These are phyloP conservation scores for Montipora capricornis DNA, from an alignment of 64 coral and sea anemone genomes.

Conservation along the genomic window DNA sequence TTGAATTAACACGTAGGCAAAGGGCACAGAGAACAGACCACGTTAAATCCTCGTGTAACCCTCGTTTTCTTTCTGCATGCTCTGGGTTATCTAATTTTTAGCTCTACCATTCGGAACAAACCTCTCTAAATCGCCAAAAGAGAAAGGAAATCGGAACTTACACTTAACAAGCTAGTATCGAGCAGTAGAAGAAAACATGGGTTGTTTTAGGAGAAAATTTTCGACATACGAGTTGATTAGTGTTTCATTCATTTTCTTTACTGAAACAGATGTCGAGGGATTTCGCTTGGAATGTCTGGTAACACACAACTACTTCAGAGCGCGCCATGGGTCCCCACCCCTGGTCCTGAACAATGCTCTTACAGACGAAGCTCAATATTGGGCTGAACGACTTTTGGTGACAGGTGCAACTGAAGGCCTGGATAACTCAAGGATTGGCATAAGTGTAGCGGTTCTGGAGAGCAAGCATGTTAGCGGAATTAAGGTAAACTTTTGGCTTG, in stretches of 20 bases:
- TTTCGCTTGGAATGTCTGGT: constrained; percentile 95
- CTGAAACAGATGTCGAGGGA: constrained; percentile 74
- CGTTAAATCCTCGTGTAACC: too few relatives aligned
- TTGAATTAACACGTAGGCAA: too few relatives aligned
- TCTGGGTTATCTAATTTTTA: too few relatives aligned
- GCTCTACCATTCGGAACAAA: too few relatives aligned
- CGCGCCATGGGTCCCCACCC: constrained; percentile 87
- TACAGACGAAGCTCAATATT: constrained; percentile 93
- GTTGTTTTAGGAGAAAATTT: not conserved
- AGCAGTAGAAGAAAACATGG: too few relatives aligned
- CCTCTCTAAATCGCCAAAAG: too few relatives aligned
- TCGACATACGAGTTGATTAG: not conserved
- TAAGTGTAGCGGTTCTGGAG: constrained; percentile 84
- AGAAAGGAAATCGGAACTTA: too few relatives aligned
- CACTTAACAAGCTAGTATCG: too few relatives aligned
- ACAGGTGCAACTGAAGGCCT: constrained; percentile 82
- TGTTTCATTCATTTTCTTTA: not conserved
- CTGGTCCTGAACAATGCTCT: constrained; percentile 67
- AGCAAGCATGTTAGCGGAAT: constrained; percentile 75
- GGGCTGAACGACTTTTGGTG: constrained; percentile 94
- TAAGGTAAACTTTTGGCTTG: constrained; percentile 43
- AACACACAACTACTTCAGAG: constrained; percentile 90
- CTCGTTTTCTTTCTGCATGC: too few relatives aligned
- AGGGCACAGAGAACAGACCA: too few relatives aligned
- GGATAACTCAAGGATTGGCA: constrained; percentile 83